Evolutionary conservation across 2,888 invertebrate species (phyloP).

Genomic region (Monoplex corrugatus): DNA sequence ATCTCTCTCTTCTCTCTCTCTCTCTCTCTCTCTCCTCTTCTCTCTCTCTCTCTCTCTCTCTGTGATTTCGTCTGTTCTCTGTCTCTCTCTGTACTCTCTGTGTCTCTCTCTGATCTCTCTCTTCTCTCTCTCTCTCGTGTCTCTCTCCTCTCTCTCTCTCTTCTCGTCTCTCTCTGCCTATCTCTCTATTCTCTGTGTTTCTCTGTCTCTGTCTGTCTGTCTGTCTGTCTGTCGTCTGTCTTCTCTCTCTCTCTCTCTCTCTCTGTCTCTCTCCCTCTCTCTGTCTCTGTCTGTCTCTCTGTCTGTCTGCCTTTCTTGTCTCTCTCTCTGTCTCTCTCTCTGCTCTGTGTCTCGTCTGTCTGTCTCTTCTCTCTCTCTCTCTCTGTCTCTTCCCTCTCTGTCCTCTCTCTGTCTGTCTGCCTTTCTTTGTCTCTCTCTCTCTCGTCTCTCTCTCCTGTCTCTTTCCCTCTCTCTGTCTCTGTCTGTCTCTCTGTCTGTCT

Average conservation of each 20-base stretch:
- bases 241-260: conserved; percentile 14
- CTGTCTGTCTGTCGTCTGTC: too few species aligned
- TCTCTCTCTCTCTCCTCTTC: conserved; percentile 25
- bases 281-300: conserved; percentile 1
- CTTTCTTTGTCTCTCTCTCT: not conserved
- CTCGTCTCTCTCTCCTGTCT: not conserved
- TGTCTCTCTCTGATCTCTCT: not conserved
- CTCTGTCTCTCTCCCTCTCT: conserved; percentile 25
- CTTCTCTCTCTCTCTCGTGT: conserved; percentile 22
- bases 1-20: not conserved
- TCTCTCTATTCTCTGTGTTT: too few species aligned
- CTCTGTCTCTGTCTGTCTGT: too few species aligned
- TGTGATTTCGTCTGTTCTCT: too few species aligned
- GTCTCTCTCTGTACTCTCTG: not conserved
- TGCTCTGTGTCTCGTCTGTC: not conserved
- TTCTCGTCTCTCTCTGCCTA: not conserved
- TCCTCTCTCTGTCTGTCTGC: conserved; percentile 25
- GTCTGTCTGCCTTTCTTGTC: not conserved
- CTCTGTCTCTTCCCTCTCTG: not conserved
- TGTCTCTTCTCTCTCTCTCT: not conserved
- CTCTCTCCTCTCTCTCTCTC: too few species aligned
- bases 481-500: too few species aligned
- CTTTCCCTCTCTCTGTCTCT: too few species aligned
- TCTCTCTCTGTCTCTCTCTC: not conserved
- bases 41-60: conserved; percentile 23